Conservation (phyloP, 2,113 vertebrate species). For the Dolichallabes microphthalmus region DNA sequence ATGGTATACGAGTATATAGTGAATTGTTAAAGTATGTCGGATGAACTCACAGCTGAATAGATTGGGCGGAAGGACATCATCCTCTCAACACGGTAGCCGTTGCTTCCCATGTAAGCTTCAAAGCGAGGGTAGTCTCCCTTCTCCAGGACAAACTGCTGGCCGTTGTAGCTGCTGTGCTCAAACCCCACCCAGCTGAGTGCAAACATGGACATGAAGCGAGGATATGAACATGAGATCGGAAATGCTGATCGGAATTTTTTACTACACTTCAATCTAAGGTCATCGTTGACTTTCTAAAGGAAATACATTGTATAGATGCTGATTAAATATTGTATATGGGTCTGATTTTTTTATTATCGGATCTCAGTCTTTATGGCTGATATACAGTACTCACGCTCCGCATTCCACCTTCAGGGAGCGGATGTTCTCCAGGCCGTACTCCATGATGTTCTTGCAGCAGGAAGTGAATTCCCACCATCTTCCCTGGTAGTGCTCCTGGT, state of each 20-base stretch:
- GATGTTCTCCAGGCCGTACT: slow-evolving; percentile 88
- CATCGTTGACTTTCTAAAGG: background rate
- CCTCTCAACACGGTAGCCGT: slow-evolving; percentile 92
- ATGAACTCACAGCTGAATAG: slow-evolving; percentile 85
- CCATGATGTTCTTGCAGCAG: slow-evolving; percentile 90
- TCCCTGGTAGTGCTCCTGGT: slow-evolving; percentile 95
- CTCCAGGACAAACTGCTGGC: slow-evolving; percentile 96
- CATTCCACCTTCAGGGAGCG: slow-evolving; percentile 93
- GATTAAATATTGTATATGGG: background rate
- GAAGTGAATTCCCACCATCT: slow-evolving; percentile 92
- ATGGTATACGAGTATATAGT: background rate
- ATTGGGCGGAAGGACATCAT: slow-evolving; percentile 97
- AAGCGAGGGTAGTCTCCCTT: slow-evolving; percentile 95
- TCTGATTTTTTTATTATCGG: background rate
- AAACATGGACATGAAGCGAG: background rate
- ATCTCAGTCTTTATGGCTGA: background rate
- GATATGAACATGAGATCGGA: background rate
- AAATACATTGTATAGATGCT: background rate
- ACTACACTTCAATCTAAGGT: background rate
- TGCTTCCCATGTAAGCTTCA: slow-evolving; percentile 94
- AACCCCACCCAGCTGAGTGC: slow-evolving; percentile 88
- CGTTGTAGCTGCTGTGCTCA: slow-evolving; percentile 92
- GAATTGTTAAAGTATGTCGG: background rate
- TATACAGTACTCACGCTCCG: slow-evolving; percentile 82
- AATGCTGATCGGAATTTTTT: background rate